Conservation (phyloP, 2,797 vertebrate species). For the Urophycis tenuis region DNA sequence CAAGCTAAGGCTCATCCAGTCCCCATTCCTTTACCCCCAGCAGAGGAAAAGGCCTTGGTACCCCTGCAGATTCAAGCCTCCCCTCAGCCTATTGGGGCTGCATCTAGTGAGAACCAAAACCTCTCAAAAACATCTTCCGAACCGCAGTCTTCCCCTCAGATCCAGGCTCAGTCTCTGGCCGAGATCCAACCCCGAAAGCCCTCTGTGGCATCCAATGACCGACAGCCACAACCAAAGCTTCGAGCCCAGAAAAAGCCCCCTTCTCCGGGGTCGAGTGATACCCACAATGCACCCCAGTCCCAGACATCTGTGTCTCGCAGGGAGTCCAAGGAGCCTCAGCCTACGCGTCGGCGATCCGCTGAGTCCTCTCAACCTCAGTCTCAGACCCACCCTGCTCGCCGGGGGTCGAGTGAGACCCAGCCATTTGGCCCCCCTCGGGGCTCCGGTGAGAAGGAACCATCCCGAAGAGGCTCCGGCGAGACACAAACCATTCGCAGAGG, state of each 20-base stretch:
- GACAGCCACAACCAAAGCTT: constrained; percentile 31
- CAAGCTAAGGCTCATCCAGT: constrained; percentile 19
- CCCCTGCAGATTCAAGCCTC: constrained; percentile 15
- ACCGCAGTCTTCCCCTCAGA: not conserved
- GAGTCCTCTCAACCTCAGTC: constrained; percentile 36
- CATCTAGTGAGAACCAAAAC: constrained; percentile 6
- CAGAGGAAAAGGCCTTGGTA: constrained; percentile 18
- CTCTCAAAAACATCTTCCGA: constrained; percentile 1
- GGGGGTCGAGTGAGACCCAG: constrained; percentile 42
- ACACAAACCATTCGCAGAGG: constrained; percentile 49
- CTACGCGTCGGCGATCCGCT: constrained; percentile 35
- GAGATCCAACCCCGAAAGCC: constrained; percentile 25
- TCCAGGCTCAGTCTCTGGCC: constrained; percentile 22
- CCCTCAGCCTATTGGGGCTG: not conserved
- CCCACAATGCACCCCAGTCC: constrained; percentile 45
- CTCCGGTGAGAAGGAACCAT: constrained; percentile 43
- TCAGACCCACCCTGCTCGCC: constrained; percentile 40
- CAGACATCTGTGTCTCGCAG: constrained; percentile 33
- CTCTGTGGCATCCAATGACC: constrained; percentile 27
- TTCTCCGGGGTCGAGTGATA: constrained; percentile 27
- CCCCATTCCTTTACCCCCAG: constrained; percentile 32
- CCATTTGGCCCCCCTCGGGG: constrained; percentile 50
- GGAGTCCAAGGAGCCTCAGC: constrained; percentile 56
- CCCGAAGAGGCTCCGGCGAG: constrained; percentile 43
- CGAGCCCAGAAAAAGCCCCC: constrained; percentile 24